These are phyloP conservation scores for Lophius piscatorius DNA, from an alignment of 2,113 vertebrate species.

Conservation along the genomic window DNA sequence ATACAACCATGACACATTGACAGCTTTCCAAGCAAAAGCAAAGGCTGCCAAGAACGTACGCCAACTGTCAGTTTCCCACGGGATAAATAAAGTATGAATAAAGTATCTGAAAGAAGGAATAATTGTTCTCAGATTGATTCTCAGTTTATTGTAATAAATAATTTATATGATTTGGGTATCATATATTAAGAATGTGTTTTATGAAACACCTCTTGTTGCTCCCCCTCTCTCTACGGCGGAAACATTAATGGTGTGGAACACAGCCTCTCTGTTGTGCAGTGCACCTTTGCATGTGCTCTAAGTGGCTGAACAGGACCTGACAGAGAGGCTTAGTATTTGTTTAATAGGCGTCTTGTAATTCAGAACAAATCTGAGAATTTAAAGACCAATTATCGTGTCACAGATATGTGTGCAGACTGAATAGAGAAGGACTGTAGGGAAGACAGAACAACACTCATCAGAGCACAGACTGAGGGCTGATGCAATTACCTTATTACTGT, in stretches of 20 bases:
- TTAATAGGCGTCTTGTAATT: not conserved
- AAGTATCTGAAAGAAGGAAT: no score
- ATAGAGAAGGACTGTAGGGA: not conserved
- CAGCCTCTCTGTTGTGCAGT: no score
- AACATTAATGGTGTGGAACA: constrained; percentile 41
- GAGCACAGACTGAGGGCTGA: no score
- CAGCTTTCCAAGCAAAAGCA: constrained; percentile 27
- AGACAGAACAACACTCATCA: no score
- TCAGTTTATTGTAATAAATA: no score
- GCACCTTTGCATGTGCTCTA: no score
- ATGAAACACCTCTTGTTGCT: constrained; percentile 33
- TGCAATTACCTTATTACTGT: no score
- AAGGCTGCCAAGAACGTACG: constrained; percentile 44
- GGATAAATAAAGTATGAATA: no score
- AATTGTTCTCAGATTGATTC: no score
- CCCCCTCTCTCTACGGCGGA: constrained; percentile 20
- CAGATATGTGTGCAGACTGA: constrained; percentile 12
- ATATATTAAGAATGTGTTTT: constrained; percentile 30
- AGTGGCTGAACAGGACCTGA: no score
- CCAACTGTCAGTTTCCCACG: constrained; percentile 37
- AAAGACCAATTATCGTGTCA: constrained; percentile 14
- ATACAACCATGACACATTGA: constrained; percentile 30
- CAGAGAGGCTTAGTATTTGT: no score
- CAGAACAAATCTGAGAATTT: not conserved
- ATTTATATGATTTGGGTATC: constrained; percentile 29